Percentiles rank a stretch among this genome's conserved stretches.
Conservation (phyloP, 2,797 vertebrate genomes). For the Siniperca scherzeri region DNA sequence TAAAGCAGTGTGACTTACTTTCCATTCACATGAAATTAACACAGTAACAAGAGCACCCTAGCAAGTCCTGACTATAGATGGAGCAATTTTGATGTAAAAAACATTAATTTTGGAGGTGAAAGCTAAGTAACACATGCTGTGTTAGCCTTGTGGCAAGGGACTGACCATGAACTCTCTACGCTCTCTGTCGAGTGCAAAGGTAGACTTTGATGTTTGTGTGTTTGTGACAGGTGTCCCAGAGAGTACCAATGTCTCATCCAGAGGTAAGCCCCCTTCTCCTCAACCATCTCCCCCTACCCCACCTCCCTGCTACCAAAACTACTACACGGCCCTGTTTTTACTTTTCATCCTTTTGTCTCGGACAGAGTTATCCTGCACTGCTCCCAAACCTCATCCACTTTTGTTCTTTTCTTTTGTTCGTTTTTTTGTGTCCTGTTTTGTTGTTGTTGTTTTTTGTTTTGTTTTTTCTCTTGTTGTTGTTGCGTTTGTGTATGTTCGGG, state of each 20-base stretch:
- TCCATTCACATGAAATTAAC: conserved; percentile 6
- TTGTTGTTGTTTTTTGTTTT: conserved; percentile 66
- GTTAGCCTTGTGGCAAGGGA: conserved; percentile 3
- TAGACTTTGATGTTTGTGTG: conserved; percentile 48
- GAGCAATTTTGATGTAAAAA: background rate
- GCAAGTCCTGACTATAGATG: background rate
- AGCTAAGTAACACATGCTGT: conserved; percentile 2
- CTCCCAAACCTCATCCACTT: conserved; percentile 93
- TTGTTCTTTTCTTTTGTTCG: conserved; percentile 83
- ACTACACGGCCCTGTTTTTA: conserved; percentile 85
- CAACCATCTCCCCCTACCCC: conserved; percentile 17
- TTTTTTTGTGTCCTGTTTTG: conserved; percentile 79
- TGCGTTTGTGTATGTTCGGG: conserved; percentile 64
- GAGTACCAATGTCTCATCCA: conserved; percentile 86
- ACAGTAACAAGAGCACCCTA: background rate
- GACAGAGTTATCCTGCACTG: conserved; percentile 85
- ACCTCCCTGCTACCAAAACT: conserved; percentile 68
- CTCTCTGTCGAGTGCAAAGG: conserved; percentile 16
- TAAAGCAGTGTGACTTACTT: conserved; percentile 3
- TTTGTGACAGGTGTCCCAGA: conserved; percentile 89
- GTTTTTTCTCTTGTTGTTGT: conserved; percentile 60
- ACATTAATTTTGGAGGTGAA: conserved; percentile 1
- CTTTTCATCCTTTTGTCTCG: conserved; percentile 87
- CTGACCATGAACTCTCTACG: background rate
- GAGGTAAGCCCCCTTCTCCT: conserved; percentile 80